These are phyloP conservation scores for Temnothorax ravouxi DNA, from an alignment of 2,888 invertebrate species.

Conservation along the genomic window DNA sequence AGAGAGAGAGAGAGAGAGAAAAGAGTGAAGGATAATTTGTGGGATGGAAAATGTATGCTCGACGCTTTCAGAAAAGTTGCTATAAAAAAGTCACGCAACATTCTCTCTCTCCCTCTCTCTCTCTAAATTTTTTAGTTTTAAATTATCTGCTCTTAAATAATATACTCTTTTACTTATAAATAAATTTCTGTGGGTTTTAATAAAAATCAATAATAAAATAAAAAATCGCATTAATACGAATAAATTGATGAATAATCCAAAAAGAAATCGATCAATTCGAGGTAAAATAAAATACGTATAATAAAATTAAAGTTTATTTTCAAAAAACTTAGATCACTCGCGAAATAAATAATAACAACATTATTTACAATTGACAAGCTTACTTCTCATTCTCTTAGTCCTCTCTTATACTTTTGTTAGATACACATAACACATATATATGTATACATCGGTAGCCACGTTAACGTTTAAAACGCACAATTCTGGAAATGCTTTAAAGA, in stretches of 20 bases:
- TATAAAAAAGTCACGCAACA: neutral
- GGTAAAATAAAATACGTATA: neutral
- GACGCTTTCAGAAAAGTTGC: neutral
- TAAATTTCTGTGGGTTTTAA: neutral
- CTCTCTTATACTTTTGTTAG: neutral
- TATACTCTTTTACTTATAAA: neutral
- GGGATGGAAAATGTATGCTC: neutral
- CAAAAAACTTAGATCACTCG: neutral
- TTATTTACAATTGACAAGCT: conserved; percentile 10
- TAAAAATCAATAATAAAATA: too few species aligned
- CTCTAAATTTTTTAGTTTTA: neutral
- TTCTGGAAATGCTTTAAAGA: conserved; percentile 3
- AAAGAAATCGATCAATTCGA: neutral
- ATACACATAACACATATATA: too few species aligned
- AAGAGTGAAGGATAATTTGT: neutral
- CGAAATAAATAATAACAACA: neutral
- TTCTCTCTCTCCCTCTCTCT: too few species aligned
- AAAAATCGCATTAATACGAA: too few species aligned
- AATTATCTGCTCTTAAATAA: neutral
- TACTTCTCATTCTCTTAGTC: conserved; percentile 2
- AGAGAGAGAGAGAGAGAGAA: too few species aligned
- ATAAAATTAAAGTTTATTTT: conserved; percentile 5
- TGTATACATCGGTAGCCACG: neutral
- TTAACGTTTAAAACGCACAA: neutral
- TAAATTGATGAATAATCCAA: too few species aligned